phyloP scores from a whole-genome alignment of 2,113 vertebrate species.

The Larimichthys polyactis region DNA sequence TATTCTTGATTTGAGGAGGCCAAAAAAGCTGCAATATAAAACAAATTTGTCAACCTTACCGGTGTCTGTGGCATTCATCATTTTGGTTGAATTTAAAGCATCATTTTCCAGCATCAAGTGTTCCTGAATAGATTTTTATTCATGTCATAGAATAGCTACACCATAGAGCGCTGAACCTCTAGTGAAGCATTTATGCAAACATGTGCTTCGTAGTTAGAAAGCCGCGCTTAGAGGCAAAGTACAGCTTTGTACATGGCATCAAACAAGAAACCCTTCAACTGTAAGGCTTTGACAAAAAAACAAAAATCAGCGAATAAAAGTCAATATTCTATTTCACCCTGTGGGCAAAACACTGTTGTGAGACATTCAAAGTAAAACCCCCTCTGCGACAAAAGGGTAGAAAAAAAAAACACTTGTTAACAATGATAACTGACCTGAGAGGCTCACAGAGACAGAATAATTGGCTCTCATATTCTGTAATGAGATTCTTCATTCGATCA shows the following conservation, averaged over 20 bases:
- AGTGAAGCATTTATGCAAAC: not conserved
- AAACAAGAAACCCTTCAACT: slow-evolving; percentile 8
- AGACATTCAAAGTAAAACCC: slow-evolving; percentile 28
- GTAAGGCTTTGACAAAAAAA: slow-evolving; percentile 5
- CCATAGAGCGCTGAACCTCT: not conserved
- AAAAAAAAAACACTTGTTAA: slow-evolving; percentile 28
- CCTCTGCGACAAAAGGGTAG: slow-evolving; percentile 2
- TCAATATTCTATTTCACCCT: slow-evolving; percentile 24
- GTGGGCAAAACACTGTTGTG: slow-evolving; percentile 14
- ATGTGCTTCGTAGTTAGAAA: not conserved
- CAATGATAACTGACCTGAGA: slow-evolving; percentile 42
- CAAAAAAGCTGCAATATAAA: no score
- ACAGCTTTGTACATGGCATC: not conserved
- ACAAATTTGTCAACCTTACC: no score
- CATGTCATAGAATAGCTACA: not conserved
- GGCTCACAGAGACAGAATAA: slow-evolving; percentile 41
- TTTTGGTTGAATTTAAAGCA: no score
- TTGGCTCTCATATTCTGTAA: slow-evolving; percentile 52
- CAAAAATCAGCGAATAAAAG: slow-evolving; percentile 11
- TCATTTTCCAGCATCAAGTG: not conserved
- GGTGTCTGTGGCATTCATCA: no score
- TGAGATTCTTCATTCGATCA: slow-evolving; percentile 64
- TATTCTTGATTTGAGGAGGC: no score
- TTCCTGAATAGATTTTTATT: not conserved
- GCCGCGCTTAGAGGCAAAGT: slow-evolving; percentile 1